Base-by-base conservation (phyloP, 2,888 invertebrate species). In the Hedychridium roseum region DNA sequence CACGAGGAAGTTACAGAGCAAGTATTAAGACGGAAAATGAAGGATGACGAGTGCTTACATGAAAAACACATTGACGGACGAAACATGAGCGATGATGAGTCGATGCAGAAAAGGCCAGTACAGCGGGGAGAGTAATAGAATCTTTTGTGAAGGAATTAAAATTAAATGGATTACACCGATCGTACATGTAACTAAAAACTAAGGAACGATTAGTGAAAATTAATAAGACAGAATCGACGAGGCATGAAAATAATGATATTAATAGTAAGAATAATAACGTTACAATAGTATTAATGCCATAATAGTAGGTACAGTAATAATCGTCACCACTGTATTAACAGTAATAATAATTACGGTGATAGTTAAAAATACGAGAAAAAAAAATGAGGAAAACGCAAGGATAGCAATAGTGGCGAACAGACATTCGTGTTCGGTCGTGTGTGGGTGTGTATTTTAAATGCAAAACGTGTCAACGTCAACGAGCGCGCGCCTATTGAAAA, bases 211-310 rank as follows among this genome's bases (percentile, higher is more conserved):
- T n/a, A n/a, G n/a, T 23, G 9, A 6, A 23, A 23, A 23, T 6
- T 23, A 23, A 9, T 23, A 23, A 23, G 12, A 14, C 15, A 1
- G 31, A 46, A 32, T 34, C 3, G 34, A 28, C 34, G 42, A 51
- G 39, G 50, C n/a, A 14, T 36, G 23, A 44, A 30, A 36, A 42
- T 15, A 18, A 31, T 32, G 20, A 23, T 37, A 36, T 28, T 52
- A 52, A 59, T 39, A 49, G 44, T 54, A 44, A 38, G 35, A 48
- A 28, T 38, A 41, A n/a, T n/a, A n/a, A 48, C 44, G 49, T 26
- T 45, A 32, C 44, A 9, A 23, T 23, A 6, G 9, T 6, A 6
- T 6, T 23, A 6, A 5, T 5, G 9, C 23, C 5, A 23, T 23
- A 23, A 6, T 23, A 23, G 9, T 9, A 23, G 5, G 23, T 23